Conservation (phyloP, 2,113 vertebrate species). For the Ranitomeya variabilis region DNA sequence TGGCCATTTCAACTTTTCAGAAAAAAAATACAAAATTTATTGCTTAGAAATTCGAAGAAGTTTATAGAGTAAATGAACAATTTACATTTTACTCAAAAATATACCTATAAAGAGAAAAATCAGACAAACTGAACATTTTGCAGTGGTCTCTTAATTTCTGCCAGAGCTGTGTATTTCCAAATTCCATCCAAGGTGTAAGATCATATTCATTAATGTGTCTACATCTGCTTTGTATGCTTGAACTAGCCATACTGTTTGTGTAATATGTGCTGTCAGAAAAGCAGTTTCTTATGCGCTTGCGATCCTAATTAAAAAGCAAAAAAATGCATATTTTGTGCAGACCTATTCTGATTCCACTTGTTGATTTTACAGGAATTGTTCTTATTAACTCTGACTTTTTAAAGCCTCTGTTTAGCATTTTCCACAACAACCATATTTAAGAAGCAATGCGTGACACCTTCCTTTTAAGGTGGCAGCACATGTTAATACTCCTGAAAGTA, state of each 20-base stretch:
- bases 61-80: too few relatives aligned
- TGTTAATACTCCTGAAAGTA: slow-evolving; percentile 50
- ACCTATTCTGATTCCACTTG: slow-evolving; percentile 16
- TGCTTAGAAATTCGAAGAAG: too few relatives aligned
- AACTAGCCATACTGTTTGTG: too few relatives aligned
- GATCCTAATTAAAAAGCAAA: background rate
- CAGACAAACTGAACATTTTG: too few relatives aligned
- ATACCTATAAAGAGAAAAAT: too few relatives aligned
- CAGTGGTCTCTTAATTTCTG: too few relatives aligned
- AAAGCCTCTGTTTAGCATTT: slow-evolving; percentile 36
- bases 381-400: slow-evolving; percentile 44
- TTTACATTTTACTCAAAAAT: too few relatives aligned
- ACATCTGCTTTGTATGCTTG: background rate
- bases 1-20: too few relatives aligned
- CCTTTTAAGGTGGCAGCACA: slow-evolving; percentile 21
- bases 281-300: background rate
- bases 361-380: slow-evolving; percentile 23
- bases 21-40: too few relatives aligned
- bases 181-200: background rate
- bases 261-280: background rate
- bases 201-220: background rate
- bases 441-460: slow-evolving; percentile 42
- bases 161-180: too few relatives aligned
- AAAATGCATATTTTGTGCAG: background rate
- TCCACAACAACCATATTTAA: slow-evolving; percentile 22